Percentiles rank a stretch among this genome's conserved stretches.
phyloP scores from a whole-genome alignment of 1,140 invertebrate species.

The Ooceraea biroi region DNA sequence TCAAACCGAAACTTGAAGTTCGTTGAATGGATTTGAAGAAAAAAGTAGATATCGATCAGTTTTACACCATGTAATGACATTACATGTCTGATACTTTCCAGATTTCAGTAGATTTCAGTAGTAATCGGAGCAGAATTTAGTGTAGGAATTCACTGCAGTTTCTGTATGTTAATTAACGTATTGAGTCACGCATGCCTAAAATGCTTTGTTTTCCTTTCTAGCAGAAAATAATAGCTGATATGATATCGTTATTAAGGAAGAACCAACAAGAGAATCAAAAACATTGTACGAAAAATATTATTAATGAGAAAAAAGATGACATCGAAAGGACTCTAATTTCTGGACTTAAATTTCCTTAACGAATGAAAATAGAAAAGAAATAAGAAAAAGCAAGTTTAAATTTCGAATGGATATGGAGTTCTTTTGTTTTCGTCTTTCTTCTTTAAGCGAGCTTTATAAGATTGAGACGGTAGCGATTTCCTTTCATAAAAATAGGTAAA shows the following conservation, averaged over 20 bases:
- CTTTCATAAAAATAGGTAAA: conserved; percentile 10
- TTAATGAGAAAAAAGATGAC: conserved; percentile 13
- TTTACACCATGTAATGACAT: not conserved
- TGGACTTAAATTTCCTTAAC: not conserved
- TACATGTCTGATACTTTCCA: not conserved
- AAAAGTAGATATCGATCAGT: not conserved
- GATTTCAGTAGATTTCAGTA: too few species aligned
- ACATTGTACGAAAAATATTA: not conserved
- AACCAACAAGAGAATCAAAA: conserved; percentile 31
- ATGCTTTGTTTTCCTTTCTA: not conserved
- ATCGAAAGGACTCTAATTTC: conserved; percentile 14
- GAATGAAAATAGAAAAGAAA: not conserved
- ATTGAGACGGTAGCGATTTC: not conserved
- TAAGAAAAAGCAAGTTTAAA: not conserved
- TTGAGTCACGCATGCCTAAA: not conserved
- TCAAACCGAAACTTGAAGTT: conserved; percentile 33
- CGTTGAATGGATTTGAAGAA: not conserved
- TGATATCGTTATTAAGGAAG: not conserved
- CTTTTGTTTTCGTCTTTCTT: conserved; percentile 16
- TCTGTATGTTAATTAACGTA: not conserved
- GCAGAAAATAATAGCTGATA: conserved; percentile 13
- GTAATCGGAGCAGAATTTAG: not conserved
- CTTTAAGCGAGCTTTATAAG: not conserved
- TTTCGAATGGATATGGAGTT: conserved; percentile 30
- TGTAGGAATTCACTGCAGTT: not conserved